Base-by-base conservation (phyloP, 1,140 invertebrate genomes). In the Orchesella cincta region DNA sequence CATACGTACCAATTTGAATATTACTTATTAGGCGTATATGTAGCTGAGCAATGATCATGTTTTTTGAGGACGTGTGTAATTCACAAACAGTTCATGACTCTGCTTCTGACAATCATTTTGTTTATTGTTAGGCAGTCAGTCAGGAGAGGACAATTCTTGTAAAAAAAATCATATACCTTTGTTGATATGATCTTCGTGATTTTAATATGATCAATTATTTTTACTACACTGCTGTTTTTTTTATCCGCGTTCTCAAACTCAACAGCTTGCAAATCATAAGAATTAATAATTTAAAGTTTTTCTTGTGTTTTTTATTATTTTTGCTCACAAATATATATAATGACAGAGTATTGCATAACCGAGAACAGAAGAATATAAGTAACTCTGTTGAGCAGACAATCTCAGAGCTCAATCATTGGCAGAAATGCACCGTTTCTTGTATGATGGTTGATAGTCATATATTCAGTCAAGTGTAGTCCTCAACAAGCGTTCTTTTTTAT, bases 141-240 rank as follows among this genome's bases (percentile, higher is more conserved):
- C 52, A n/a, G 12, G 23, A 57, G 52, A 57, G 52, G 23, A 57
- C 52, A 57, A 57, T 57, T 57, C 52, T 14, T 57, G 23, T 14
- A 57, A 23, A n/a, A 12, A 57, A n/a, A 18, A 5, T 57, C 52
- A 57, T 57, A n/a, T n/a, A n/a, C n/a, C n/a, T n/a, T n/a, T n/a
- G n/a, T n/a, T n/a, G 12, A 57, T 57, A 14, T n/a, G 52, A 57
- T 57, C 52, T 12, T 57, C 52, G 52, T 57, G 52, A 57, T 57
- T 57, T 26, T 57, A 57, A 57, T 57, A 23, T 23, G 8, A 23
- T 12, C 23, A 26, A 26, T 23, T 57, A n/a, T n/a, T 57, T 26
- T 57, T 57, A 12, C 23, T 26, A 23, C 12, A 23, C 52, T n/a
- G 52, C 23, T 8, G 3, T 57, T 23, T n/a, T 57, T 14, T 57